Conservation (phyloP, 1,140 invertebrate species). For the Trichonephila inaurata region DNA sequence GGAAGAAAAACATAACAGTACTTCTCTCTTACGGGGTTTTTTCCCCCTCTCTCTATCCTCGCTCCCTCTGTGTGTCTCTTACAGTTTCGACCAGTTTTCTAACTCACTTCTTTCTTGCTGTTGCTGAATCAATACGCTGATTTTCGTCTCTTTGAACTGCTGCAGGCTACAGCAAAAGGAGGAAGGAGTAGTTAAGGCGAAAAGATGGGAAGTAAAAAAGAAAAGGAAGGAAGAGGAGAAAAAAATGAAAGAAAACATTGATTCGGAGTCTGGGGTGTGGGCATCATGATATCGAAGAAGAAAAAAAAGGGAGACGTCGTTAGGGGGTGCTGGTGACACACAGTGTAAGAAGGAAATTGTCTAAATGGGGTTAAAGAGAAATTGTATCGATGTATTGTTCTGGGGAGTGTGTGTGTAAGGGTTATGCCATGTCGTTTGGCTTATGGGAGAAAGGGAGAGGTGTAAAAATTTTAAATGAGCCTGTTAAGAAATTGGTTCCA, state of each 20-base stretch:
- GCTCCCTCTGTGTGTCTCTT: background rate
- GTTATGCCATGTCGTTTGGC: too few relatives aligned
- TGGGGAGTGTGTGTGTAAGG: too few relatives aligned
- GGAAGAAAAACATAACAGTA: constrained; percentile 64
- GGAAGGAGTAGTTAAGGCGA: background rate
- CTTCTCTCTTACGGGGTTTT: background rate
- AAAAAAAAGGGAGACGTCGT: background rate
- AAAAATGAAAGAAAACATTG: constrained; percentile 14
- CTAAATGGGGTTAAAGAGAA: constrained; percentile 16
- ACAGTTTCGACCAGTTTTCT: constrained; percentile 15
- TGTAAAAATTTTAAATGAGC: too few relatives aligned
- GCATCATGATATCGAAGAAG: background rate
- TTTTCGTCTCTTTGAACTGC: constrained; percentile 4
- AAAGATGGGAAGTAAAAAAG: background rate
- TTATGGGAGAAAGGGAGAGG: too few relatives aligned
- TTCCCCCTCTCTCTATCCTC: background rate
- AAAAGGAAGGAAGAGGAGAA: background rate
- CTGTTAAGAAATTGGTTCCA: too few relatives aligned
- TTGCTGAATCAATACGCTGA: constrained; percentile 66
- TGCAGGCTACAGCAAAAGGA: background rate
- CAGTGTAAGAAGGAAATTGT: background rate
- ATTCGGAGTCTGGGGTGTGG: background rate
- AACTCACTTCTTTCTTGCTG: background rate
- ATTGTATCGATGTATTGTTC: background rate
- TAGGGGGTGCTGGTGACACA: constrained; percentile 20